phyloP scores from a whole-genome alignment of 2,888 invertebrate species.

The Deilephila porcellus region DNA sequence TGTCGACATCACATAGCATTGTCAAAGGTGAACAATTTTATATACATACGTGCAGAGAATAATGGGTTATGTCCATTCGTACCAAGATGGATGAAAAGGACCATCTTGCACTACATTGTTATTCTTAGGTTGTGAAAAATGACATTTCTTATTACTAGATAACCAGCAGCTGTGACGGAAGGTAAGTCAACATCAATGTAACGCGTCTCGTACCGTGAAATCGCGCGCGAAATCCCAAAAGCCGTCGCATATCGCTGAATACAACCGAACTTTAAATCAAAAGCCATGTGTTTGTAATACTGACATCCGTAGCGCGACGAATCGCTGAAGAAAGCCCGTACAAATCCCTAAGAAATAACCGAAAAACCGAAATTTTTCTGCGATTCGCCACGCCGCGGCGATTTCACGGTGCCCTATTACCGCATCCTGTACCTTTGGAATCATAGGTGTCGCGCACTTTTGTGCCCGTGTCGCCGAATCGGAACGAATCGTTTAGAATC shows the following conservation, averaged over 20 bases:
- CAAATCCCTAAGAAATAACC: constrained; percentile 85
- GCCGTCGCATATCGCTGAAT: constrained; percentile 73
- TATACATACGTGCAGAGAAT: constrained; percentile 19
- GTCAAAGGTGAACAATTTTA: neutral
- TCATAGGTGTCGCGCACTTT: constrained; percentile 70
- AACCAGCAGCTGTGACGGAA: constrained; percentile 83
- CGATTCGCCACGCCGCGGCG: constrained; percentile 77
- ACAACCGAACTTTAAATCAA: constrained; percentile 71
- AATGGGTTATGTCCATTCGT: constrained; percentile 16
- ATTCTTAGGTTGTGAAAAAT: constrained; percentile 40
- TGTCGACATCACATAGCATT: neutral
- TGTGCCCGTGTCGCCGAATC: constrained; percentile 65
- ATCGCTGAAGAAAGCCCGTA: constrained; percentile 84
- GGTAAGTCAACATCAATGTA: constrained; percentile 85
- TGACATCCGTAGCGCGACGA: constrained; percentile 82
- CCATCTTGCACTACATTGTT: constrained; percentile 24
- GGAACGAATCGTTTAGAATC: constrained; percentile 81
- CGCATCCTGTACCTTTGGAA: constrained; percentile 54
- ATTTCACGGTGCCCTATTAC: constrained; percentile 81
- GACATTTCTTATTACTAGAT: constrained; percentile 46
- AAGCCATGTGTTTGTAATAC: constrained; percentile 81
- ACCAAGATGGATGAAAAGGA: constrained; percentile 23
- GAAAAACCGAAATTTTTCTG: constrained; percentile 85
- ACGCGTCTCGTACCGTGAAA: constrained; percentile 79
- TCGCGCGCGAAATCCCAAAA: constrained; percentile 79